Evolutionary conservation across 2,888 invertebrate genomes (phyloP), one percentile per base, ranked within the genome.

Genomic region (Acrobasis suavella): DNA sequence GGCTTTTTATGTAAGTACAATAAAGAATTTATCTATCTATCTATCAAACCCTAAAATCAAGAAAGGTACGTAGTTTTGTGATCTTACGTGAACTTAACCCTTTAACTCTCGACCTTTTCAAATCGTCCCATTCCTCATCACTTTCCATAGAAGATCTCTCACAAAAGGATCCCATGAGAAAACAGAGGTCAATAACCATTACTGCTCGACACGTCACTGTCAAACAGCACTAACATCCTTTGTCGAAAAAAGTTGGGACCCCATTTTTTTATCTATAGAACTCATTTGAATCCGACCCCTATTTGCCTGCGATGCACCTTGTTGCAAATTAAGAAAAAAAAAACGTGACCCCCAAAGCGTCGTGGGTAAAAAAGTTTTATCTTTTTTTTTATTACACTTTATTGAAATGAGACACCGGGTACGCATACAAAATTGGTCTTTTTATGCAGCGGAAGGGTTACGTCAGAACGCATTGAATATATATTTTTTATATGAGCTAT

Each of bases 391-490:
- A 85, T 86, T 86, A 83, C 80, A 80, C 82, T 76, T 86, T 90
- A 90, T 91, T 91, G 93, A 91, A 93, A 93, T 87, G 90, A 92
- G 93, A 93, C 89, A 92, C 92, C 87, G 85, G 87, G 83, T 83
- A 78, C 80, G 91, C 86, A 90, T 90, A 87, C 82, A 86, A 91
- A 92, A 92, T 92, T 88, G 91, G 85, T 86, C 86, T 87, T 91
- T 91, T 90, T 85, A 80, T 67, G 65, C 73, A 69, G 72, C 77
- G 83, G 83, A 88, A 88, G 88, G 87, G 88, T 87, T 85, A 83
- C 76, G 77, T 39, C 55, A 75, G 66, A 74, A 76, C 75, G 79
- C 73, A 84, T 87, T 86, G 83, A 83, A 72, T 81, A 69, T 78
- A 67, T 77, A 82, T 84, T 46, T 83, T 80, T 86, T 75, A 59